Conservation (phyloP, 2,113 vertebrate species). For the Chaetodon auriga region DNA sequence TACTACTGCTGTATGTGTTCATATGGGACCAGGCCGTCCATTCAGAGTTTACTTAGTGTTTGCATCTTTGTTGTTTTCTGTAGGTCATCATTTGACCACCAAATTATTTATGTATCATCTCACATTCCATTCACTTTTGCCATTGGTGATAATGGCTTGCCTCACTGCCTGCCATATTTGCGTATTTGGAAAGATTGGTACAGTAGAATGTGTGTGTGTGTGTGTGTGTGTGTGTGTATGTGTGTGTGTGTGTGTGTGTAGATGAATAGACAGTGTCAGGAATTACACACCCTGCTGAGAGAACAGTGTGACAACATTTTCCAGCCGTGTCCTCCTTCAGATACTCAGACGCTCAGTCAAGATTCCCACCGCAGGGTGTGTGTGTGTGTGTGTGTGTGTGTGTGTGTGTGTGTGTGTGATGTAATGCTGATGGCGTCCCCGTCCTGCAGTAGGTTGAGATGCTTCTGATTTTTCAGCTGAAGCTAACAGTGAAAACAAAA, state of each 20-base stretch:
- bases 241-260: constrained; percentile 11
- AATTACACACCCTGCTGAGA: constrained; percentile 17
- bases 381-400: not conserved
- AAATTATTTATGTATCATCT: not conserved
- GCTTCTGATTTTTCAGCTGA: constrained; percentile 41
- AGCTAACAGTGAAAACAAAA: constrained; percentile 29
- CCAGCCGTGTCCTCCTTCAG: not conserved
- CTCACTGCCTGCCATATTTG: constrained; percentile 5
- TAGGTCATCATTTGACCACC: not conserved
- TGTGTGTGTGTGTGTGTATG: constrained; percentile 4
- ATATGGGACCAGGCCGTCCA: too few species aligned
- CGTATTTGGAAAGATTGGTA: not conserved
- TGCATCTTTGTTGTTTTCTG: too few species aligned
- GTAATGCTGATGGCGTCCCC: not conserved
- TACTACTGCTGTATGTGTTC: too few species aligned
- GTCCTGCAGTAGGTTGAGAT: not conserved
- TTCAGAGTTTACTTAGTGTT: too few species aligned
- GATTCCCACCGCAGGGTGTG: not conserved
- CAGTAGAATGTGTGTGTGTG: not conserved
- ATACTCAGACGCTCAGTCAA: not conserved
- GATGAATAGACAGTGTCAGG: not conserved
- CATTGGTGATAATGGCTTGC: not conserved
- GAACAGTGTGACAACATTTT: constrained; percentile 10
- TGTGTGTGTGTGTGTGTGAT: constrained; percentile 6
- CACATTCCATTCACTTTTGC: not conserved